A percentile compares a stretch with the other conserved stretches of the same genome.
Conservation (phyloP, 2,113 vertebrate genomes). For the Tyrannus savana region DNA sequence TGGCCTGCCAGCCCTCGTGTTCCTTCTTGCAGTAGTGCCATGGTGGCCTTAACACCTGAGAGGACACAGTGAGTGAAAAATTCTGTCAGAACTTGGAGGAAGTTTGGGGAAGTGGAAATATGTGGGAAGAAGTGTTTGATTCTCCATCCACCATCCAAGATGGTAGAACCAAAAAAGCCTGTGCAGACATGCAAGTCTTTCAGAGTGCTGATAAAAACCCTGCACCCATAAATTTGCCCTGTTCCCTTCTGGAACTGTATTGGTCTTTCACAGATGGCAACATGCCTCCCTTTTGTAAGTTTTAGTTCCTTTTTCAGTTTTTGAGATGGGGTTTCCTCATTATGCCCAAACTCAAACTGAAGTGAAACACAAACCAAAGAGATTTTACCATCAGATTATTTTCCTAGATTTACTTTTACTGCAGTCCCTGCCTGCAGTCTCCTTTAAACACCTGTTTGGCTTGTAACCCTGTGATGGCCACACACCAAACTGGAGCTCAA, state of each 20-base stretch:
- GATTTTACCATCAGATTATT: background rate
- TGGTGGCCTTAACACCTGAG: background rate
- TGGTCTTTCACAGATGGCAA: background rate
- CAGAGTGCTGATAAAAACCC: background rate
- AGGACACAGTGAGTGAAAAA: background rate
- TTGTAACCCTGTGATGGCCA: background rate
- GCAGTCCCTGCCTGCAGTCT: background rate
- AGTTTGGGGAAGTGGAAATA: background rate
- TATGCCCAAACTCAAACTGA: background rate
- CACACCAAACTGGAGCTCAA: background rate
- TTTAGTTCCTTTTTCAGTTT: background rate
- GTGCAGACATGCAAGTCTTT: background rate
- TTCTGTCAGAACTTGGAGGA: background rate
- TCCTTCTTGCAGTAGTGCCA: background rate
- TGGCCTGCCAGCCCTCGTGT: background rate
- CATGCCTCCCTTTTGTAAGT: background rate
- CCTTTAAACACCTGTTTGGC: background rate
- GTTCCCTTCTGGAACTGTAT: background rate
- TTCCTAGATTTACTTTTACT: background rate
- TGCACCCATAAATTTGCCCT: background rate
- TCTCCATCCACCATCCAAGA: background rate
- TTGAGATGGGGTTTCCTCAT: background rate
- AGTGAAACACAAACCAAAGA: background rate
- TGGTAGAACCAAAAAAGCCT: background rate
- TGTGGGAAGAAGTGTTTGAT: background rate